Evolutionary conservation across 2,888 invertebrate species (phyloP), one percentile per base, ranked within the genome.

Genomic region (Hypolimnas misippus): DNA sequence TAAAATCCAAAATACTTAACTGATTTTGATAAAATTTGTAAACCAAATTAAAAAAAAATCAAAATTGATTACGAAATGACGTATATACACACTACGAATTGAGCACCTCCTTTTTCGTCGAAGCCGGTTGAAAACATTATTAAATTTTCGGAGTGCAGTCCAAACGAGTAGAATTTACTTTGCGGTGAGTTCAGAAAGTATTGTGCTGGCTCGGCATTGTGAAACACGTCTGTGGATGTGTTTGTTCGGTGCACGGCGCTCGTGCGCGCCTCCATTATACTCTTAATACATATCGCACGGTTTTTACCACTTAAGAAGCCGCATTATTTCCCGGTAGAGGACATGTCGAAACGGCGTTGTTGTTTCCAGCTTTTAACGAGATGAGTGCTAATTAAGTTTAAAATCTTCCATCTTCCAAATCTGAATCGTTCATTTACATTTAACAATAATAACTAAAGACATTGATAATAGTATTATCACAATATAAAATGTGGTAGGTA

Each of bases 221-320:
- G 53, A n/a, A 53, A 46, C 31, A 56, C 44, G 56, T 56, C 53
- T 49, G 62, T 29, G 44, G 33, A 46, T 62, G 61, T 71, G 70
- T 71, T 73, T 72, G 70, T 65, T 63, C 57, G 52, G 31, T 31
- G 49, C 56, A 29, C 62, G 42, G 44, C 57, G 54, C 63, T 49
- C 51, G 60, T 49, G 57, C 61, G 63, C 51, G 16, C 58, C 29
- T 62, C 70, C 65, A 69, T 70, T 69, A 70, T 57, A 46, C 50
- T 64, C 59, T 58, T 67, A 69, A 67, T 67, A 67, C 68, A 63
- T 60, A 64, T 67, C 63, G 68, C 65, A 71, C 69, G 68, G 69
- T 57, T 60, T 44, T 62, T 59, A 57, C 59, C 67, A 62, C 62
- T 62, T 33, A 67, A 65, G 67, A 64, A 61, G 64, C 66, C 61